These are phyloP conservation scores for Parnassius mnemosyne DNA, from an alignment of 2,888 invertebrate species.

Conservation along the genomic window DNA sequence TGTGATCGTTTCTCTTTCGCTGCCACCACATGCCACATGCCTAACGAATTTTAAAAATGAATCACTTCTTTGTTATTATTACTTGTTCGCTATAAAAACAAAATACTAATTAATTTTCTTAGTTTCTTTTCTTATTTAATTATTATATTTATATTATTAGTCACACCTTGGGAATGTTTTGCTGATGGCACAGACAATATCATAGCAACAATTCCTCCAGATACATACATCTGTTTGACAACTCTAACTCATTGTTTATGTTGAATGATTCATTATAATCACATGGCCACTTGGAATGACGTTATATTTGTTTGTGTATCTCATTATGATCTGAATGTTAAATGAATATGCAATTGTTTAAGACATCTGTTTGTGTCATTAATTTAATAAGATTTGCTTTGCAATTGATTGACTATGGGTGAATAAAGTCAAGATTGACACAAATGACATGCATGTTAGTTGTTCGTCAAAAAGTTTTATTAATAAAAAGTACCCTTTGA, in stretches of 20 bases:
- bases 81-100: too few species aligned
- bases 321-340: conserved; percentile 29
- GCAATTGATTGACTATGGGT: too few species aligned
- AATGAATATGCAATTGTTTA: conserved; percentile 5
- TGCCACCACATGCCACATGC: too few species aligned
- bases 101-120: neutral
- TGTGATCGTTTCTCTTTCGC: too few species aligned
- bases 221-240: conserved; percentile 33
- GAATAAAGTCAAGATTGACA: too few species aligned
- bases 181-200: conserved; percentile 30
- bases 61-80: too few species aligned
- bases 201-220: conserved; percentile 30
- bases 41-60: too few species aligned
- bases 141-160: conserved; percentile 26
- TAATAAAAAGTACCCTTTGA: too few species aligned
- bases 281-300: conserved; percentile 31
- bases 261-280: conserved; percentile 38
- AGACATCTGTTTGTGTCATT: neutral
- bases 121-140: too few species aligned
- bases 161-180: conserved; percentile 38
- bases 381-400: too few species aligned
- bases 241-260: conserved; percentile 38
- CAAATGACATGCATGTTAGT: too few species aligned
- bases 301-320: conserved; percentile 27
- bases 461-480: too few species aligned